Conservation (phyloP, 2,888 invertebrate species). For the Pegoplata infirma region DNA sequence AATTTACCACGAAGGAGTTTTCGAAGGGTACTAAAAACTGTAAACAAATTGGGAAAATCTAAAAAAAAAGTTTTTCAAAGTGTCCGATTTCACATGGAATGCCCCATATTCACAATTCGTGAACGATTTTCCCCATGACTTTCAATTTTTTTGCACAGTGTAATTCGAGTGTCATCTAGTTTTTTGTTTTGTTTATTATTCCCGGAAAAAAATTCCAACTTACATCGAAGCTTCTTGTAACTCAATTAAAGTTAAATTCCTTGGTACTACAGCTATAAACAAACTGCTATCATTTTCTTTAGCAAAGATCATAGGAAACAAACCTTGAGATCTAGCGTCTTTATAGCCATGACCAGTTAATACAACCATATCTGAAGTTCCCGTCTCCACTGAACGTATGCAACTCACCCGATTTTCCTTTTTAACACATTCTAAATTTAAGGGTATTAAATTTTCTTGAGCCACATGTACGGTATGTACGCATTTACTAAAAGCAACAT, state of each 20-base stretch:
- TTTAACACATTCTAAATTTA: conserved; percentile 56
- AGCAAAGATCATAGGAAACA: conserved; percentile 60
- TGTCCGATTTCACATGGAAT: too few species aligned
- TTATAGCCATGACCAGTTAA: conserved; percentile 58
- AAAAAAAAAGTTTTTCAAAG: too few species aligned
- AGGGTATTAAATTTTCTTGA: conserved; percentile 42
- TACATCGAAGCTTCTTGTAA: conserved; percentile 60
- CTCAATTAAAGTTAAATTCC: conserved; percentile 55
- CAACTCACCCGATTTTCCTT: conserved; percentile 45
- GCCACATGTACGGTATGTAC: conserved; percentile 43
- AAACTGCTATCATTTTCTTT: conserved; percentile 54
- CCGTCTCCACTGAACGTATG: conserved; percentile 38
- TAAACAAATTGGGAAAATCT: too few species aligned
- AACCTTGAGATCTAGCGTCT: conserved; percentile 45
- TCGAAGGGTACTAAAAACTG: too few species aligned
- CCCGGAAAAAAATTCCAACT: too few species aligned
- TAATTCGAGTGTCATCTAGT: too few species aligned
- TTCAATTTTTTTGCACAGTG: too few species aligned
- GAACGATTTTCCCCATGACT: too few species aligned
- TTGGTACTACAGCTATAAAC: conserved; percentile 63
- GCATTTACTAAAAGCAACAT: conserved; percentile 57
- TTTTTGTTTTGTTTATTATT: too few species aligned
- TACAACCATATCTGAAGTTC: conserved; percentile 54
- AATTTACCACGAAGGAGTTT: too few species aligned
- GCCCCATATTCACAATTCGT: too few species aligned